Percentiles rank a stretch among this genome's conserved stretches.
phyloP scores from a whole-genome alignment of 2,888 invertebrate species.

The Caenorhabditis sp. region DNA sequence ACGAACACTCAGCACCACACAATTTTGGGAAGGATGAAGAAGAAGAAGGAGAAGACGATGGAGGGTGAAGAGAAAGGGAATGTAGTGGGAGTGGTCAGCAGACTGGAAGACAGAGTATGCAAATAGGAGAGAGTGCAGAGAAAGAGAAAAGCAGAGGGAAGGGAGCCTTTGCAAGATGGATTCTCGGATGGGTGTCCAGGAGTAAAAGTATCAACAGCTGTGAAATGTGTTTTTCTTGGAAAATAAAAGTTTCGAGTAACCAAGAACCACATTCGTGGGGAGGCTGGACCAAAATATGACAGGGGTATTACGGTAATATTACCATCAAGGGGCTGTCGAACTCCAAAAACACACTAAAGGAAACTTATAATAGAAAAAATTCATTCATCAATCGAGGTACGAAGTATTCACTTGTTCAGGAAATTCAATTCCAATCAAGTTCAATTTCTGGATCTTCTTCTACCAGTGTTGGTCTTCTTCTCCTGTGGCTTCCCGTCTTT shows the following conservation, averaged over 20 bases:
- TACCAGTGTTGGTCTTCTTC: slow-evolving; percentile 4
- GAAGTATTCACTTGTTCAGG: not conserved
- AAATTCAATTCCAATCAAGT: not conserved
- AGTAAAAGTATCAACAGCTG: slow-evolving; percentile 12
- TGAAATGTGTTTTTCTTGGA: not conserved
- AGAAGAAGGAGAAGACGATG: slow-evolving; percentile 14
- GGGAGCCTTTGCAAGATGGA: slow-evolving; percentile 23
- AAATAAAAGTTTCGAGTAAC: not conserved
- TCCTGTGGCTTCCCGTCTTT: not conserved
- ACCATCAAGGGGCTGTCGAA: too few species aligned
- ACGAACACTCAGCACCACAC: slow-evolving; percentile 19
- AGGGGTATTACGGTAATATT: too few species aligned
- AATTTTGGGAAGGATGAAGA: slow-evolving; percentile 7
- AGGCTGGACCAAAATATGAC: too few species aligned
- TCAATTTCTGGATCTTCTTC: slow-evolving; percentile 4
- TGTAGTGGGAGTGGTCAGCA: slow-evolving; percentile 21
- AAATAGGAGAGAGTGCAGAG: slow-evolving; percentile 2
- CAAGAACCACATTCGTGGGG: not conserved
- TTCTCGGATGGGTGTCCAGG: slow-evolving; percentile 26
- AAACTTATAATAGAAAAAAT: not conserved
- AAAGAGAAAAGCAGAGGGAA: slow-evolving; percentile 21
- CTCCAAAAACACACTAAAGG: too few species aligned
- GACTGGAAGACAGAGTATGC: slow-evolving; percentile 8
- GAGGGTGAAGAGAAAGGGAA: slow-evolving; percentile 1
- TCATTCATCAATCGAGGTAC: too few species aligned